phyloP scores from a whole-genome alignment of 1,140 invertebrate species.

The Procambarus clarkii region DNA sequence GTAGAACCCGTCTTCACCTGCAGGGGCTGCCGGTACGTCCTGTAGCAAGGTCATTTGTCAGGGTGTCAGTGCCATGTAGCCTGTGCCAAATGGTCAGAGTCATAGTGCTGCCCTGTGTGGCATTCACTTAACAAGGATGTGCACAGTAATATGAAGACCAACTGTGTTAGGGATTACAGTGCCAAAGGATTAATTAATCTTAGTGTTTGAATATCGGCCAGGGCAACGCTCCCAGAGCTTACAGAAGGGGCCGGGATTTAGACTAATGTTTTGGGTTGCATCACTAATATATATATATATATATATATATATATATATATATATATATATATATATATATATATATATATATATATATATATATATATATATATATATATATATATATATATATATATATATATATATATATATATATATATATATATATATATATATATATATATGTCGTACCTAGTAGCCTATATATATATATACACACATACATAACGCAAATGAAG shows the following conservation, averaged over 20 bases:
- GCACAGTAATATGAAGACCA: no score
- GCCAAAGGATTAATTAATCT: no score
- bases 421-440: no score
- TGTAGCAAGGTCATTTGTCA: background rate
- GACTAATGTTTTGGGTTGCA: no score
- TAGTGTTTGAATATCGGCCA: no score
- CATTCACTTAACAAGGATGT: no score
- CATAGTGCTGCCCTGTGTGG: background rate
- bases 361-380: background rate
- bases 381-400: background rate
- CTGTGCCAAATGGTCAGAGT: background rate
- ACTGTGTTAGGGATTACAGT: no score
- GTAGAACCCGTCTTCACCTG: constrained; percentile 26
- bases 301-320: background rate
- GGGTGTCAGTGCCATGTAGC: background rate
- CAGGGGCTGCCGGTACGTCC: background rate
- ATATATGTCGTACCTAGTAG: no score
- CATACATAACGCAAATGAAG: background rate
- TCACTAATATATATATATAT: no score
- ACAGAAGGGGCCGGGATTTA: no score
- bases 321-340: background rate
- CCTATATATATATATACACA: background rate
- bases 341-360: constrained; percentile 1
- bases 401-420: background rate
- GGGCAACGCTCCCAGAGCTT: no score